phyloP scores from a whole-genome alignment of 2,113 vertebrate species.

The Cygnus buccinator region DNA sequence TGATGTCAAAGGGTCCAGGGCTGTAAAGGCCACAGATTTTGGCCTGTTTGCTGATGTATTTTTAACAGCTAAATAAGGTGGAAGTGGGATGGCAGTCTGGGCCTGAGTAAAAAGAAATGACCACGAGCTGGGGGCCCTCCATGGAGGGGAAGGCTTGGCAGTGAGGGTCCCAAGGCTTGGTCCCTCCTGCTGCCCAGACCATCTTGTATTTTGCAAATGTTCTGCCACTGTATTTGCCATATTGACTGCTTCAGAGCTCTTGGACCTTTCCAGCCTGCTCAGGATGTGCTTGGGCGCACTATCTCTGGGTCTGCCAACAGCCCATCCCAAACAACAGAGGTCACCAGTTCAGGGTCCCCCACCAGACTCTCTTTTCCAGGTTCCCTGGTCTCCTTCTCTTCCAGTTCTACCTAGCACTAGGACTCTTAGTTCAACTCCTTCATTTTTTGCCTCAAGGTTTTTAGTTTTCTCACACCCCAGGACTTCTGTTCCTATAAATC shows the following conservation, averaged over 20 bases:
- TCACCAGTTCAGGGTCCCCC: neutral
- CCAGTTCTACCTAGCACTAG: neutral
- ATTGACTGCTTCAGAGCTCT: too few species aligned
- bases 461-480: neutral
- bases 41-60: neutral
- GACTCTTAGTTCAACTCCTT: neutral
- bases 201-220: too few species aligned
- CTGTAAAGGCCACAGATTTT: neutral
- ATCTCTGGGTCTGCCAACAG: too few species aligned
- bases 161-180: neutral
- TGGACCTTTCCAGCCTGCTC: too few species aligned
- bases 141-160: neutral
- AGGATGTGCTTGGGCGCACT: too few species aligned
- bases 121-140: neutral
- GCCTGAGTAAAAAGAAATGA: neutral
- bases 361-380: neutral
- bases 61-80: neutral
- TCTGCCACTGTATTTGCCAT: too few species aligned
- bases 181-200: too few species aligned
- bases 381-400: neutral
- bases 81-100: neutral
- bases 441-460: neutral
- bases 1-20: neutral
- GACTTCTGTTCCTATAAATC: neutral
- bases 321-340: neutral